Evolutionary conservation across 2,888 invertebrate species (phyloP).

Genomic region (Cerceris rybyensis): DNA sequence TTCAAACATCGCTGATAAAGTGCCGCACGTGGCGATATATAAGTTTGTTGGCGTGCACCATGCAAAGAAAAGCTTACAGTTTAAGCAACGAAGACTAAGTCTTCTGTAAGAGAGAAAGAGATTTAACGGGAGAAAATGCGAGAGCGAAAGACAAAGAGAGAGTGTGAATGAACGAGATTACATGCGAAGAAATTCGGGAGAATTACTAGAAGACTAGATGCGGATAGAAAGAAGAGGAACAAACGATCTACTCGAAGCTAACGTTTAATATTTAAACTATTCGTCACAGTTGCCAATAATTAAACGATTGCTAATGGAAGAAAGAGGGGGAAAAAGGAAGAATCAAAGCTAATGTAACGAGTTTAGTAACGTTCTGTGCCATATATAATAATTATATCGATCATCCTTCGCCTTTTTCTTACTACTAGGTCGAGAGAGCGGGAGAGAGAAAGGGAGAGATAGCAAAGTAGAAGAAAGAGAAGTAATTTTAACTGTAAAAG

Average conservation of each 20-base stretch:
- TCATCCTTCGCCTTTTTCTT: constrained; percentile 61
- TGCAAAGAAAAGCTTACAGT: constrained; percentile 1
- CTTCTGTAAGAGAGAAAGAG: constrained; percentile 25
- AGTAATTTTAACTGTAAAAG: constrained; percentile 43
- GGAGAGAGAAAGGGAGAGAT: background rate
- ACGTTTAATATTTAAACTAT: constrained; percentile 61
- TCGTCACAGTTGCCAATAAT: constrained; percentile 67
- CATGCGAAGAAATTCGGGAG: constrained; percentile 30
- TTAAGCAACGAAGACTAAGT: background rate
- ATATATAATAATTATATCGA: constrained; percentile 58
- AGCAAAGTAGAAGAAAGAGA: no score
- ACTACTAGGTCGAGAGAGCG: constrained; percentile 39
- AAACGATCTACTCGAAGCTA: constrained; percentile 54
- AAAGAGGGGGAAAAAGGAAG: no score
- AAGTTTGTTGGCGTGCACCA: constrained; percentile 23
- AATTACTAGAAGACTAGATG: constrained; percentile 50
- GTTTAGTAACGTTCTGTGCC: constrained; percentile 71
- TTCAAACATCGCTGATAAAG: constrained; percentile 33
- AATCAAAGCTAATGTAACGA: constrained; percentile 71
- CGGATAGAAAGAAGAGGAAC: constrained; percentile 38
- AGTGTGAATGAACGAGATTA: constrained; percentile 48
- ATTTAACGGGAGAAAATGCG: constrained; percentile 21
- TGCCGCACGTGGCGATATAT: constrained; percentile 19
- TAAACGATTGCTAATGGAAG: constrained; percentile 56
- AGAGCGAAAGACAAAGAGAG: constrained; percentile 35